These are phyloP conservation scores for Discoglossus pictus DNA, from an alignment of 2,797 vertebrate species.

Conservation along the genomic window DNA sequence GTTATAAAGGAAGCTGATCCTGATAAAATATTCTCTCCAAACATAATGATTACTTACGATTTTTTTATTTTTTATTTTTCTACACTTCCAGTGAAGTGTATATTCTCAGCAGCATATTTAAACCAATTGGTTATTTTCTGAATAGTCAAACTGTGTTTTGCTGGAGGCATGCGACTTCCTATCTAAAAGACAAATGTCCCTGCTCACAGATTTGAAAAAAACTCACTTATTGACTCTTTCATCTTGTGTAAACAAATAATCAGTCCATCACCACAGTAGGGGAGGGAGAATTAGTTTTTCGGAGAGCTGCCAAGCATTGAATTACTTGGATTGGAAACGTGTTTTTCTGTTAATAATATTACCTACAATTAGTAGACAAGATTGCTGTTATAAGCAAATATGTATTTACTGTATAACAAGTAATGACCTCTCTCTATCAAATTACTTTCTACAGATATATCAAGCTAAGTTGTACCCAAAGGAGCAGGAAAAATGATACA, in stretches of 20 bases:
- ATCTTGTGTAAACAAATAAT: slow-evolving; percentile 66
- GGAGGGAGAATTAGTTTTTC: slow-evolving; percentile 52
- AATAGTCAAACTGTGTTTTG: slow-evolving; percentile 59
- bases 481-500: not conserved
- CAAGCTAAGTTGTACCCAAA: not conserved
- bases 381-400: slow-evolving; percentile 26
- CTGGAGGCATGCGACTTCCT: slow-evolving; percentile 61
- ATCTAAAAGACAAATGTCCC: slow-evolving; percentile 66
- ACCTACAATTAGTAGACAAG: slow-evolving; percentile 39
- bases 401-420: slow-evolving; percentile 25
- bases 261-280: slow-evolving; percentile 52
- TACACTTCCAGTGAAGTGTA: slow-evolving; percentile 49
- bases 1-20: slow-evolving; percentile 6
- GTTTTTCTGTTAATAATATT: slow-evolving; percentile 45
- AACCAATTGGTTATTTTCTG: slow-evolving; percentile 58
- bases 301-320: slow-evolving; percentile 56
- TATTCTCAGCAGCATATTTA: slow-evolving; percentile 61
- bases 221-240: slow-evolving; percentile 63
- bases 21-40: slow-evolving; percentile 19
- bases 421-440: slow-evolving; percentile 3
- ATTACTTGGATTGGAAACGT: slow-evolving; percentile 58
- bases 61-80: slow-evolving; percentile 24
- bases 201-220: slow-evolving; percentile 59
- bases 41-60: slow-evolving; percentile 52
- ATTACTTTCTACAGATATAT: not conserved